These are phyloP conservation scores for Leptonema lineaticorne DNA, from an alignment of 1,140 invertebrate species.

Conservation along the genomic window DNA sequence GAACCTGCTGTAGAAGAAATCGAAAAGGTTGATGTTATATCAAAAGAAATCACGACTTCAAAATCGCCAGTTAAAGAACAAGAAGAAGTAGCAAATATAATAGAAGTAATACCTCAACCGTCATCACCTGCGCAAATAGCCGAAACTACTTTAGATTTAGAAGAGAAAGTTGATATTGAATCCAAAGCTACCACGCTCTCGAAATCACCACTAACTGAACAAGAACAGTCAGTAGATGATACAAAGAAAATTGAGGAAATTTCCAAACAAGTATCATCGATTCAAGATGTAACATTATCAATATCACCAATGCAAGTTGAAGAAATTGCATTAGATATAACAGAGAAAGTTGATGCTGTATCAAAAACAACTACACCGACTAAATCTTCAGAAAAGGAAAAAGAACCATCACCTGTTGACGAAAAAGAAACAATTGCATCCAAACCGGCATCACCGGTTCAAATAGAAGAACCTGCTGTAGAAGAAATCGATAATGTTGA, in stretches of 20 bases:
- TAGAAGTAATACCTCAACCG: background rate
- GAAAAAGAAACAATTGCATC: background rate
- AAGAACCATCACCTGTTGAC: background rate
- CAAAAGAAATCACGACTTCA: background rate
- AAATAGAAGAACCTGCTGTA: background rate
- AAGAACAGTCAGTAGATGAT: too few species aligned
- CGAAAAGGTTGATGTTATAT: background rate
- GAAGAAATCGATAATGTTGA: background rate
- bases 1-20: background rate
- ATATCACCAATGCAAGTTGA: too few species aligned
- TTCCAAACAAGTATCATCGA: background rate
- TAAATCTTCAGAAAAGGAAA: background rate
- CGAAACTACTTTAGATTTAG: background rate
- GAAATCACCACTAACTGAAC: too few species aligned
- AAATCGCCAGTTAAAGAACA: background rate
- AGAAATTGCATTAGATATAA: background rate
- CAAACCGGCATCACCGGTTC: background rate
- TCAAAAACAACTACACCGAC: too few species aligned
- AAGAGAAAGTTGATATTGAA: background rate
- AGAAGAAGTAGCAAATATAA: too few species aligned
- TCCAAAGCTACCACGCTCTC: background rate
- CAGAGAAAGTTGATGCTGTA: too few species aligned
- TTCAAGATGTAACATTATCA: too few species aligned
- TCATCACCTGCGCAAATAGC: background rate
- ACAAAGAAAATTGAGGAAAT: background rate